Base-by-base conservation (phyloP, 2,113 vertebrate species). In the Aegotheles bennettii region DNA sequence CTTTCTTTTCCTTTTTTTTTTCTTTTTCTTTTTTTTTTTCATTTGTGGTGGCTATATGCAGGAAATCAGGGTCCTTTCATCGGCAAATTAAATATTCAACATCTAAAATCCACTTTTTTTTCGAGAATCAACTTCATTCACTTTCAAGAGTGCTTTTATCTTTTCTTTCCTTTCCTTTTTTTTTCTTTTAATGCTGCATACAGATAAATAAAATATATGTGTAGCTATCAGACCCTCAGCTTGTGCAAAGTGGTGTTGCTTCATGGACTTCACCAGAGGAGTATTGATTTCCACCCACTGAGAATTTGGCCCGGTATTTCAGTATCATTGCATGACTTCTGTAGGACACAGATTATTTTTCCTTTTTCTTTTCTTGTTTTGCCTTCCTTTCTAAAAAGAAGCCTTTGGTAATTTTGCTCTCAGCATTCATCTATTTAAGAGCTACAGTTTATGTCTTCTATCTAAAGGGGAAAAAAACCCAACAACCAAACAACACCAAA, bases 51-150 rank as follows among this genome's bases (percentile, higher is more conserved):
- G 90, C 93, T 92, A 33, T 94, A 94, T 97, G 93, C 91, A 95
- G 97, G 96, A 98, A 98, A 98, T 97, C 97, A 97, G 88, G 89
- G 65, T 85, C 87, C 97, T 98, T 98, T 98, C 98, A 99, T 98
- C 98, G 96, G 91, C 42, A 91, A 98, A 98, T 98, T 98, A 98
- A 98, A 98, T 98, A 98, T 98, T 98, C 98, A 98, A 93, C 97
- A 97, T 98, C 97, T 98, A 98, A 98, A 98, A 93, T 78, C 48
- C 79, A 79, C 89, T 96, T 89, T 95, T 95, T 97, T 97, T 98
- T 95, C 95, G 70, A 97, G 96, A 97, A 95, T 98, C 96, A 98
- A 94, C 96, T 98, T 98, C 97, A 97, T 98, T 98, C 97, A 88
- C 94, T 97, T 98, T 97, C 97, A 98, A 98, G 97, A 97, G 85